These are phyloP conservation scores for Trachelus iudaicus DNA, from an alignment of 2,888 invertebrate genomes.

Conservation along the genomic window DNA sequence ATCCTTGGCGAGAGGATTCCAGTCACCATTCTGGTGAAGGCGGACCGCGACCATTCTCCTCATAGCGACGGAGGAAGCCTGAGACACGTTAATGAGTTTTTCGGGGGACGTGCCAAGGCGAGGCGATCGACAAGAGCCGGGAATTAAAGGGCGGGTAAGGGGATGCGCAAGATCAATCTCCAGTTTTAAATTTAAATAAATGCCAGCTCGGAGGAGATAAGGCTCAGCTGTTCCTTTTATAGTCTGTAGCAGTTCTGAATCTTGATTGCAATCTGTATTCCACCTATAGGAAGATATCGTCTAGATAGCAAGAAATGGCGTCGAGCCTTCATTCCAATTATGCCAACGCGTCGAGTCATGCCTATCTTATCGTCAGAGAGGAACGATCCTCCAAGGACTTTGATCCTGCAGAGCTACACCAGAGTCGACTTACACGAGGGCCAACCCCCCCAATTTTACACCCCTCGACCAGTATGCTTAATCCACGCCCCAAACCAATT, in stretches of 20 bases:
- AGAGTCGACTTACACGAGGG: background rate
- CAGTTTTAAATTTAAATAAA: constrained; percentile 63
- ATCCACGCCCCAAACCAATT: background rate
- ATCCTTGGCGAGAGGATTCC: background rate
- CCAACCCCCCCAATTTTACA: background rate
- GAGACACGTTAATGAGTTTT: constrained; percentile 64
- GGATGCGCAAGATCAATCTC: constrained; percentile 50
- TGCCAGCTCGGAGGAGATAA: constrained; percentile 52
- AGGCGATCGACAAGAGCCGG: constrained; percentile 54
- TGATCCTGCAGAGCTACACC: background rate
- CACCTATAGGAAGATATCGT: background rate
- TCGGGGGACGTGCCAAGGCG: constrained; percentile 56
- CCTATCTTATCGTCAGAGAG: background rate
- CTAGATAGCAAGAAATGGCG: background rate
- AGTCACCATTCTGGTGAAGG: background rate
- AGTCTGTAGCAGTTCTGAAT: constrained; percentile 6
- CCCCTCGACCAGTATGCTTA: background rate
- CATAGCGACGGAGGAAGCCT: constrained; percentile 23
- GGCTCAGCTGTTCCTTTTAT: constrained; percentile 29
- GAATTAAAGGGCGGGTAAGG: constrained; percentile 49
- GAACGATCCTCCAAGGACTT: background rate
- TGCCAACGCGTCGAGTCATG: background rate
- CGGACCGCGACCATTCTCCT: background rate
- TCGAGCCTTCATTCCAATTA: background rate
- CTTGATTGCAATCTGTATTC: constrained; percentile 5